These are phyloP conservation scores for Oxyura jamaicensis DNA, from an alignment of 2,113 vertebrate species.

Conservation along the genomic window DNA sequence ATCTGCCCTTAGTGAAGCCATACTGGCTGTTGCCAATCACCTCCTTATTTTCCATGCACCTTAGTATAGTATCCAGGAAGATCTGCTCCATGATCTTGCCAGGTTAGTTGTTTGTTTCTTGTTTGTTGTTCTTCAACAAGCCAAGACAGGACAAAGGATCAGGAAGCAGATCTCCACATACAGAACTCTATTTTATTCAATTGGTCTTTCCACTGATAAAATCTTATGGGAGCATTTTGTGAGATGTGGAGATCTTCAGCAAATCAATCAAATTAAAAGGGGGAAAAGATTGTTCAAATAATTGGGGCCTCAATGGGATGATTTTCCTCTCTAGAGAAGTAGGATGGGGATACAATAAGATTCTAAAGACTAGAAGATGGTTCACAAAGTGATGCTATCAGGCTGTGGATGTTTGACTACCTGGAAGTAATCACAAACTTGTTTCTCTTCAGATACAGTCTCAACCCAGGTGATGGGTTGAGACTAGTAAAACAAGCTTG, in stretches of 20 bases:
- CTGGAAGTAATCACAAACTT: not conserved
- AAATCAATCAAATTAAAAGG: not conserved
- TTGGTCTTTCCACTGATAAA: not conserved
- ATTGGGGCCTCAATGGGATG: not conserved
- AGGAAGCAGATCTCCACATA: not conserved
- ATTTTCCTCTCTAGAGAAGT: not conserved
- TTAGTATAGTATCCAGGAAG: too few species aligned
- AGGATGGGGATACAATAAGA: not conserved
- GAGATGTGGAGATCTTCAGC: not conserved
- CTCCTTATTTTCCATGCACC: too few species aligned
- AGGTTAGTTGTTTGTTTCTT: too few species aligned
- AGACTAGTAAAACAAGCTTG: not conserved
- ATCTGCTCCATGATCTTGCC: too few species aligned
- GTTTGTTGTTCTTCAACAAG: not conserved
- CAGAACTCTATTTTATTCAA: not conserved
- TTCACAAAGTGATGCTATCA: not conserved
- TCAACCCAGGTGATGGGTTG: too few species aligned
- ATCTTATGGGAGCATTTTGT: not conserved
- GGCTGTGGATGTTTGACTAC: not conserved
- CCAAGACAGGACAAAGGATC: not conserved
- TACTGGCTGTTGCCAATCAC: too few species aligned
- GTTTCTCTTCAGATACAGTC: not conserved
- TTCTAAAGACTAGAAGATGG: not conserved
- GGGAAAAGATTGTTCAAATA: not conserved
- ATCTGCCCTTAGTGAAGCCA: too few species aligned